Evolutionary conservation across 2,888 invertebrate species (phyloP).

Genomic region (Eledone cirrhosa): DNA sequence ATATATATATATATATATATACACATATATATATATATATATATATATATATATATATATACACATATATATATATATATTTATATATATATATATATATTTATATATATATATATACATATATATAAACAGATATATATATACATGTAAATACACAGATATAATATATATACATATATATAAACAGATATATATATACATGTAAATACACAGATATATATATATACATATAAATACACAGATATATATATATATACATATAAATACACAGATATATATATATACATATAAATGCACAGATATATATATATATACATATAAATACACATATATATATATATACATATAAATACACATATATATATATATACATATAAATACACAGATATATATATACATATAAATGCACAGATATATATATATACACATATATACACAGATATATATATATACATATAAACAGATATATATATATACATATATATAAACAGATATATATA

Average conservation of each 20-base stretch:
- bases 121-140: too few relatives aligned
- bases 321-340: neutral
- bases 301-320: neutral
- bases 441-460: neutral
- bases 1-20: slow-evolving; percentile 6
- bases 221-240: neutral
- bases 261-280: neutral
- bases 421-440: neutral
- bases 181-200: too few relatives aligned
- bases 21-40: neutral
- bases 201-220: neutral
- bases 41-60: neutral
- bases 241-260: neutral
- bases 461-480: too few relatives aligned
- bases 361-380: too few relatives aligned
- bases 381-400: neutral
- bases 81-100: neutral
- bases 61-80: neutral
- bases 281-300: neutral
- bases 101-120: neutral
- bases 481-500: too few relatives aligned
- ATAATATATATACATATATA: too few relatives aligned
- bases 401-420: neutral
- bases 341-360: neutral
- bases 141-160: too few relatives aligned